phyloP scores from a whole-genome alignment of 37 sponge, comb jelly and placozoan species.

The Crambe crambe region DNA sequence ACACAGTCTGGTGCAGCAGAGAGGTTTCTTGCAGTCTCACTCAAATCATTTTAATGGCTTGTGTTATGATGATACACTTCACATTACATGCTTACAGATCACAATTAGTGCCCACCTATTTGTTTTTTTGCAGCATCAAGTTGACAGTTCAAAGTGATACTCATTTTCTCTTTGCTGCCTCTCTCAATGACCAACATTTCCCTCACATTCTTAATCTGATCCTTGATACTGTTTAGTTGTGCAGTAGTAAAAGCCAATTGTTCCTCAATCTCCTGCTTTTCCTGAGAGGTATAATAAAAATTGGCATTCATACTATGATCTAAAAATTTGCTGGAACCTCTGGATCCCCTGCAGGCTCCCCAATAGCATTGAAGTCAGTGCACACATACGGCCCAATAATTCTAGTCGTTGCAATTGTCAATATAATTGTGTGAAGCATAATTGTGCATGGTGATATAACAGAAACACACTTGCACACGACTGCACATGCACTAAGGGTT shows the following conservation, averaged over 20 bases:
- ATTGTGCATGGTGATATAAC: too few species aligned
- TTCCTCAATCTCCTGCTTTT: neutral
- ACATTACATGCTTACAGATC: too few species aligned
- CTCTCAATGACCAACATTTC: neutral
- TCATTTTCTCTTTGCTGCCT: neutral
- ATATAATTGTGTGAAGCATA: neutral
- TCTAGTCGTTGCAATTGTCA: neutral
- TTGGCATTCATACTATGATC: neutral
- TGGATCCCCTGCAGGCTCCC: too few species aligned
- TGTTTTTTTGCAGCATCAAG: neutral
- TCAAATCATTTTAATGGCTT: too few species aligned
- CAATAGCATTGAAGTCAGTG: too few species aligned
- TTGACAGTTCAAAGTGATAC: too few species aligned
- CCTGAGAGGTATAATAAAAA: neutral
- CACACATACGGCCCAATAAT: neutral
- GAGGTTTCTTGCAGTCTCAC: too few species aligned
- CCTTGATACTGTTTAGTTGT: neutral
- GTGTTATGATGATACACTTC: too few species aligned
- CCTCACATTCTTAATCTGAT: neutral
- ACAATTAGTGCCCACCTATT: neutral
- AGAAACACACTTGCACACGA: too few species aligned
- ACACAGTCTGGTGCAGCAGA: too few species aligned
- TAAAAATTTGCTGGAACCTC: neutral
- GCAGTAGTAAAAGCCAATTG: neutral
- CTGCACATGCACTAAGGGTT: too few species aligned